Percentiles rank a stretch among this genome's conserved stretches.
phyloP scores from a whole-genome alignment of 2,888 invertebrate genomes.

The Trichogramma dendrolimi region DNA sequence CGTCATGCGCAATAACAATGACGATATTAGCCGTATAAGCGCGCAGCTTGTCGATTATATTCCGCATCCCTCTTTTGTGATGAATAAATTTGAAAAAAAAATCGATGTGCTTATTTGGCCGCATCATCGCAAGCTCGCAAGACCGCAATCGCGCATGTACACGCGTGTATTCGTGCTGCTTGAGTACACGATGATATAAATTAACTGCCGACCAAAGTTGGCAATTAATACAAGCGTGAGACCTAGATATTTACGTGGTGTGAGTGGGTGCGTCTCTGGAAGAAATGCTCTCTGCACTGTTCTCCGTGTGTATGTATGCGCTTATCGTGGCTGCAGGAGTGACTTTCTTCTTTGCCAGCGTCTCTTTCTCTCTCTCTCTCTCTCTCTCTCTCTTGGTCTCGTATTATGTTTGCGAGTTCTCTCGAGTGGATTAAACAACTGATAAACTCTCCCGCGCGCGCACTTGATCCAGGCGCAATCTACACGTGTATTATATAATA shows the following conservation, averaged over 20 bases:
- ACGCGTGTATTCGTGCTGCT: background rate
- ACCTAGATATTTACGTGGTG: too few relatives aligned
- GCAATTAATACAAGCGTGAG: too few relatives aligned
- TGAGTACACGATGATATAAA: background rate
- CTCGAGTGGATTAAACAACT: slow-evolving; percentile 22
- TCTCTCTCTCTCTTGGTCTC: background rate
- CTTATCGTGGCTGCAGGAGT: background rate
- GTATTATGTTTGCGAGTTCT: background rate
- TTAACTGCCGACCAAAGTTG: too few relatives aligned
- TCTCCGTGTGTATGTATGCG: background rate
- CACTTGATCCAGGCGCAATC: background rate
- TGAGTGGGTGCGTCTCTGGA: too few relatives aligned
- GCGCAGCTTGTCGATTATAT: too few relatives aligned
- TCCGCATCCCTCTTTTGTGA: too few relatives aligned
- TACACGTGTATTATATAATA: too few relatives aligned
- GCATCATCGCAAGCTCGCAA: background rate
- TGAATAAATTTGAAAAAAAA: background rate
- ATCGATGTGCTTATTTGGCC: slow-evolving; percentile 16
- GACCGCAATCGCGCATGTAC: background rate
- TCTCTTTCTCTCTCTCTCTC: too few relatives aligned
- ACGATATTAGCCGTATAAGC: too few relatives aligned
- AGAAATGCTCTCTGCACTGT: background rate
- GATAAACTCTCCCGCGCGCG: slow-evolving; percentile 21
- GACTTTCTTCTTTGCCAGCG: too few relatives aligned
- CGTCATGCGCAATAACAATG: too few relatives aligned